phyloP scores from a whole-genome alignment of 2,888 invertebrate genomes.

The Platypus cylindrus region DNA sequence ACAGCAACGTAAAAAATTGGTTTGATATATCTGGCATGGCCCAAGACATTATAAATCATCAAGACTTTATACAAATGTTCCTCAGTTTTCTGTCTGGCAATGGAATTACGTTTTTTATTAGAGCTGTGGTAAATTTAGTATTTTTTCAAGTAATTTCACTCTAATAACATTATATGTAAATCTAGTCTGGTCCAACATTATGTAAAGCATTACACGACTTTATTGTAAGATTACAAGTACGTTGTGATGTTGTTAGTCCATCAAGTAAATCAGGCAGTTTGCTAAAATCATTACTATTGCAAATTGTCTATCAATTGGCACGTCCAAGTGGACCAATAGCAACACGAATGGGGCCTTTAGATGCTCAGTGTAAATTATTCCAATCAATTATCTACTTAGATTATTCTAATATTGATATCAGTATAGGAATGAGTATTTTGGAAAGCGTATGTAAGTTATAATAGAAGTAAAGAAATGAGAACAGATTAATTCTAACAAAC shows the following conservation, averaged over 20 bases:
- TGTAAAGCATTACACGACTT: slow-evolving; percentile 62
- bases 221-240: slow-evolving; percentile 52
- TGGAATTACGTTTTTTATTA: slow-evolving; percentile 41
- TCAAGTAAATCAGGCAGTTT: slow-evolving; percentile 41
- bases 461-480: too few species aligned
- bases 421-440: slow-evolving; percentile 58
- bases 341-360: slow-evolving; percentile 53
- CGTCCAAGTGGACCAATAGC: slow-evolving; percentile 50
- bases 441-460: slow-evolving; percentile 52
- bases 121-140: slow-evolving; percentile 38
- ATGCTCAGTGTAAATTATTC: slow-evolving; percentile 61
- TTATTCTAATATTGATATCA: slow-evolving; percentile 55
- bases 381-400: slow-evolving; percentile 52
- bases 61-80: slow-evolving; percentile 53
- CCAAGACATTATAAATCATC: slow-evolving; percentile 49
- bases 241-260: slow-evolving; percentile 46
- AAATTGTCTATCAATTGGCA: slow-evolving; percentile 58
- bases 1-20: slow-evolving; percentile 26
- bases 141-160: not conserved
- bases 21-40: slow-evolving; percentile 41
- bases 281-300: slow-evolving; percentile 53
- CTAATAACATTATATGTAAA: too few species aligned
- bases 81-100: slow-evolving; percentile 55
- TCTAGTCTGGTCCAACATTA: slow-evolving; percentile 62
- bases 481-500: too few species aligned